phyloP scores from a whole-genome alignment of 2,113 vertebrate species.

The Grallaria varia region DNA sequence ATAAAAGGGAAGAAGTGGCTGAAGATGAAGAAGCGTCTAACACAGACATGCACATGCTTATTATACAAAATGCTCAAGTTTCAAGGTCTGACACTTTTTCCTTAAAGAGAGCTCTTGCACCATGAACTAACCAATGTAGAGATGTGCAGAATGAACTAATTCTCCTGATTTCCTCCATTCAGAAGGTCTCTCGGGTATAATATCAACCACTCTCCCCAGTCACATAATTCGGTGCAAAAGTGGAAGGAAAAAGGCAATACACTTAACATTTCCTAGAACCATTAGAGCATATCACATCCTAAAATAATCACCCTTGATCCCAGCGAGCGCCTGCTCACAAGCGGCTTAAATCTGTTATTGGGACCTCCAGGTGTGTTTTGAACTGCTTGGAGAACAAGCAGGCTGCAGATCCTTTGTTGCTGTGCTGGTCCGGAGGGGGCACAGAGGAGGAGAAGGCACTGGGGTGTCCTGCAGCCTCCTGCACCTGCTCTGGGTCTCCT shows the following conservation, averaged over 20 bases:
- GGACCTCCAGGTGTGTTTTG: neutral
- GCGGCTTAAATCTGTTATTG: neutral
- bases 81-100: neutral
- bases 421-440: neutral
- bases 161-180: neutral
- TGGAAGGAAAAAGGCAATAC: neutral
- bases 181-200: neutral
- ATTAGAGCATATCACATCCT: neutral
- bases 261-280: neutral
- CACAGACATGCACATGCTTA: neutral
- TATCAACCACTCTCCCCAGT: neutral
- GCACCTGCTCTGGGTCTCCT: accelerated
- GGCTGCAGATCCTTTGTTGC: neutral
- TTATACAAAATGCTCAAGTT: neutral
- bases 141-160: neutral
- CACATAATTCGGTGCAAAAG: neutral
- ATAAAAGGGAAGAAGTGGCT: conserved; percentile 38
- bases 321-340: neutral
- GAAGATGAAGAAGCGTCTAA: conserved; percentile 4
- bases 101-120: neutral
- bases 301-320: neutral
- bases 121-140: neutral
- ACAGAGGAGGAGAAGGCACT: neutral
- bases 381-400: neutral
- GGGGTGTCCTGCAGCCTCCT: neutral